Evolutionary conservation across 2,888 invertebrate genomes (phyloP).

Genomic region (Calephelis perditalis): DNA sequence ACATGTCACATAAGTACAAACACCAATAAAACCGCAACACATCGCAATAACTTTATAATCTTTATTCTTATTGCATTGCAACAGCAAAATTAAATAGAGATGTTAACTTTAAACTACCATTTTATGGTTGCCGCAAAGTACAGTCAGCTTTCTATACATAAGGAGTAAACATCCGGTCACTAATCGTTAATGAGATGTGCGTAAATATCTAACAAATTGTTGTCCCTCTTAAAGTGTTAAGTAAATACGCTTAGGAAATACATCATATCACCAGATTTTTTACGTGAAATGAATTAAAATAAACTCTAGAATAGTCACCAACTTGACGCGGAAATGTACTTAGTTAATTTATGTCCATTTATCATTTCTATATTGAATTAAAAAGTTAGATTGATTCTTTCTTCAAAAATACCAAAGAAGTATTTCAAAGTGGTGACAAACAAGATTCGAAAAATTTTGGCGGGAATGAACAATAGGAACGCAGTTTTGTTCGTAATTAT

Average conservation of each 20-base stretch:
- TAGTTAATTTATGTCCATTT: too few relatives aligned
- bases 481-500: too few relatives aligned
- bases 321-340: too few relatives aligned
- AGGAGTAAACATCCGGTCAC: constrained; percentile 64
- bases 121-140: constrained; percentile 52
- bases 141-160: constrained; percentile 61
- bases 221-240: constrained; percentile 16
- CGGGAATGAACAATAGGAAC: too few relatives aligned
- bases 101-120: constrained; percentile 40
- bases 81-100: constrained; percentile 58
- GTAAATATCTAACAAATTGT: constrained; percentile 36
- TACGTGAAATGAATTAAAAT: too few relatives aligned
- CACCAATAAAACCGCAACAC: constrained; percentile 31
- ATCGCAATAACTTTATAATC: constrained; percentile 46
- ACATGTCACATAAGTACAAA: constrained; percentile 39
- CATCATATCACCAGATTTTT: not conserved
- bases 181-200: constrained; percentile 53
- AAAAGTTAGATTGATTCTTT: too few relatives aligned
- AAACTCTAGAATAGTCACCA: too few relatives aligned
- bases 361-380: too few relatives aligned
- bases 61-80: constrained; percentile 45
- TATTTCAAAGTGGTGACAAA: too few relatives aligned
- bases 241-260: constrained; percentile 1
- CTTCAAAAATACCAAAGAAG: too few relatives aligned
- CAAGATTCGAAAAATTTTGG: too few relatives aligned